phyloP scores from a whole-genome alignment of 2,888 invertebrate species.

The Patella depressa region DNA sequence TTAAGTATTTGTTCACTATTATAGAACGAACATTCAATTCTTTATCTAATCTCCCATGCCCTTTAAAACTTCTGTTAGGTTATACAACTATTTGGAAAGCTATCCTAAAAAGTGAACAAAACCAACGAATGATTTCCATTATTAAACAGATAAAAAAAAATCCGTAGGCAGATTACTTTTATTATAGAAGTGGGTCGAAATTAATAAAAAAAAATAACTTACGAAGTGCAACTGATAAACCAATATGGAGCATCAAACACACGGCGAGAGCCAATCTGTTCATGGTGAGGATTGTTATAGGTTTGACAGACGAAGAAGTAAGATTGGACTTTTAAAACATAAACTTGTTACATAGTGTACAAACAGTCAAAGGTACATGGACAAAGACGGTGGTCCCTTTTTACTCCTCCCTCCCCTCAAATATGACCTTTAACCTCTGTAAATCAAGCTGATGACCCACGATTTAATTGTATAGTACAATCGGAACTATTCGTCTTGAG shows the following conservation, averaged over 20 bases:
- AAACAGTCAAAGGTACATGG: background rate
- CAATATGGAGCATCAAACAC: background rate
- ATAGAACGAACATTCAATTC: too few species aligned
- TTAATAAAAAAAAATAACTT: background rate
- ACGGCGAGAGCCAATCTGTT: background rate
- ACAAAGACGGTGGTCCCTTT: background rate
- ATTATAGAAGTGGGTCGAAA: too few species aligned
- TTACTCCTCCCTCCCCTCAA: conserved; percentile 6
- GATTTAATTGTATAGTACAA: background rate
- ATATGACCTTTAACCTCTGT: background rate
- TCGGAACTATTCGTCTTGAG: background rate
- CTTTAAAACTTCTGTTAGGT: too few species aligned
- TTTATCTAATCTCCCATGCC: too few species aligned
- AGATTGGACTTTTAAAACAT: background rate
- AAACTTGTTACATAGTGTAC: too few species aligned
- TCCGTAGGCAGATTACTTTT: too few species aligned
- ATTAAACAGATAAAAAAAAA: too few species aligned
- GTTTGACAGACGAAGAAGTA: background rate
- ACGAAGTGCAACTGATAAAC: background rate
- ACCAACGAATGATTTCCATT: too few species aligned
- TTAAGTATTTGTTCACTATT: too few species aligned
- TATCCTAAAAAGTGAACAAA: too few species aligned
- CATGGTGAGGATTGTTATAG: background rate
- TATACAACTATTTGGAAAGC: too few species aligned
- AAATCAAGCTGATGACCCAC: background rate